These are phyloP conservation scores for Xestoiulus laeticollis DNA, from an alignment of 2,888 invertebrate genomes.

Conservation along the genomic window DNA sequence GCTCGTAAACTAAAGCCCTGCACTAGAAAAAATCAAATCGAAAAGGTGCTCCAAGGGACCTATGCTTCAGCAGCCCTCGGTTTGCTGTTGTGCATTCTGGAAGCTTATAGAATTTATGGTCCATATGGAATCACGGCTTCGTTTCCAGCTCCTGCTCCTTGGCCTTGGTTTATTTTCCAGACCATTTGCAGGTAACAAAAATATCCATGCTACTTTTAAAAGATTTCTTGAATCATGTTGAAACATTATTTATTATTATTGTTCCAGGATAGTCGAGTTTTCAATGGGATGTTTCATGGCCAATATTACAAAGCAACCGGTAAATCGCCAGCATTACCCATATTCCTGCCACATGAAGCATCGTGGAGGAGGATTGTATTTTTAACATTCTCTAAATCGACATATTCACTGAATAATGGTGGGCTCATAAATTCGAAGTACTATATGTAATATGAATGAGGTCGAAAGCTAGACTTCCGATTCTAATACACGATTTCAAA, in stretches of 20 bases:
- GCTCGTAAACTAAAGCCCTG: slow-evolving; percentile 56
- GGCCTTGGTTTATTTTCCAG: slow-evolving; percentile 71
- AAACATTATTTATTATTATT: neutral
- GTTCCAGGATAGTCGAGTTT: slow-evolving; percentile 58
- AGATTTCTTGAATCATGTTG: neutral
- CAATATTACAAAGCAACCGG: slow-evolving; percentile 69
- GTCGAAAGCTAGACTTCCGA: neutral
- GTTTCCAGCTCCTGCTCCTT: slow-evolving; percentile 63
- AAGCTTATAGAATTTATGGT: slow-evolving; percentile 68
- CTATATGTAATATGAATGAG: neutral
- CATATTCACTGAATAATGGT: neutral
- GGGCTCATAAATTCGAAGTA: neutral
- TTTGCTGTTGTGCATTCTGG: slow-evolving; percentile 67
- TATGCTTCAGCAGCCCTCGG: slow-evolving; percentile 67
- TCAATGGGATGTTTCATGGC: slow-evolving; percentile 68
- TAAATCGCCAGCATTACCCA: slow-evolving; percentile 58
- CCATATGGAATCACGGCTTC: slow-evolving; percentile 66
- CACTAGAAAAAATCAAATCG: slow-evolving; percentile 64
- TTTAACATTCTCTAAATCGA: slow-evolving; percentile 29
- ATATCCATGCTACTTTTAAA: no score
- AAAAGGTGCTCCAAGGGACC: slow-evolving; percentile 68
- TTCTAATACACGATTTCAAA: neutral
- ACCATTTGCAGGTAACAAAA: slow-evolving; percentile 63
- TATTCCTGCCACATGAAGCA: slow-evolving; percentile 52
- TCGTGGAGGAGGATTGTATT: slow-evolving; percentile 50